Evolutionary conservation across 2,888 invertebrate species (phyloP).

Genomic region (Drosophila anomalata): DNA sequence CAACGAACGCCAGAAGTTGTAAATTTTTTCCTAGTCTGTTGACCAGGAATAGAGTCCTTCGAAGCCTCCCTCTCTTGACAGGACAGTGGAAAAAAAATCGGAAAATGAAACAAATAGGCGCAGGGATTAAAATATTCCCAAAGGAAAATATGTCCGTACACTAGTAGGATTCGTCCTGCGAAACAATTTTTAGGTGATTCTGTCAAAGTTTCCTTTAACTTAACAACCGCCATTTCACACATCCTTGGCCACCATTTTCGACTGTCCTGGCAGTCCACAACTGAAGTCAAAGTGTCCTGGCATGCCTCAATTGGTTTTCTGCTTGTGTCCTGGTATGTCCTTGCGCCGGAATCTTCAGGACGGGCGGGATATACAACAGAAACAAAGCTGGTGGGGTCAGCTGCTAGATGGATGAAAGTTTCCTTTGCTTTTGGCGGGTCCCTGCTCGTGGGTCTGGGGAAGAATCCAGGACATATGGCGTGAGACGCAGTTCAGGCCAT

Average conservation of each 20-base stretch:
- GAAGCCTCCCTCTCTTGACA: neutral
- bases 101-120: neutral
- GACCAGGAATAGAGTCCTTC: slow-evolving; percentile 20
- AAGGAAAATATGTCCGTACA: neutral
- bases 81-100: neutral
- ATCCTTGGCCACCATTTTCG: neutral
- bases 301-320: slow-evolving; percentile 45
- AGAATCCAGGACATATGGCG: too few relatives aligned
- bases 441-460: slow-evolving; percentile 9
- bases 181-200: neutral
- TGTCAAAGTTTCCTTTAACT: neutral
- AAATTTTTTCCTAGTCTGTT: slow-evolving; percentile 54
- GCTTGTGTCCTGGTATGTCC: slow-evolving; percentile 1
- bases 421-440: slow-evolving; percentile 38
- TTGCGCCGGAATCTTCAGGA: slow-evolving; percentile 34
- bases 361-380: neutral
- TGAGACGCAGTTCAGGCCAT: neutral
- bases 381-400: slow-evolving; percentile 13
- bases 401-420: slow-evolving; percentile 28
- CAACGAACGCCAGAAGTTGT: slow-evolving; percentile 46
- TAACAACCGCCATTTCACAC: slow-evolving; percentile 1
- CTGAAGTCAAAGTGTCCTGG: slow-evolving; percentile 60
- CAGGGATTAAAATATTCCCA: neutral
- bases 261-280: neutral
- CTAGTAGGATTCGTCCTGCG: neutral